These are phyloP conservation scores for Coccyzus lansbergi DNA, from an alignment of 2,797 vertebrate genomes.

Conservation along the genomic window DNA sequence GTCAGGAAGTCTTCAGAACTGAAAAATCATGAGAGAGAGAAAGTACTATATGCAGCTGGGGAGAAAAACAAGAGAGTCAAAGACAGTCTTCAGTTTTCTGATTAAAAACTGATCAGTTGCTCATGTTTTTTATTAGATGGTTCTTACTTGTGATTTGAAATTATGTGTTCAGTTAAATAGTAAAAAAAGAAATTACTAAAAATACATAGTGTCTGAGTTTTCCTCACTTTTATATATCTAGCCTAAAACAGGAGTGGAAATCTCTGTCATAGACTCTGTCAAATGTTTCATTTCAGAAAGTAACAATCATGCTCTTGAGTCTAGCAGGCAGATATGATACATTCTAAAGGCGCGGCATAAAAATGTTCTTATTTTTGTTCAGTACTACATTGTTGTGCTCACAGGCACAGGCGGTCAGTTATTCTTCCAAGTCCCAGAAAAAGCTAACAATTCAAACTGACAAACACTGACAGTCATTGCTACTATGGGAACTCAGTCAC, in stretches of 20 bases:
- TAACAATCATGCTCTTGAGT: background rate
- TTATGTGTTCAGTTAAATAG: background rate
- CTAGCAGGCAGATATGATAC: background rate
- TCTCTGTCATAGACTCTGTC: background rate
- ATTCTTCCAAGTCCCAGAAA: background rate
- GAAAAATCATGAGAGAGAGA: background rate
- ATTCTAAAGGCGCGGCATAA: background rate
- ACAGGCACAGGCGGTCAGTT: background rate
- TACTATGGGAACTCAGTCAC: background rate
- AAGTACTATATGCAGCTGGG: background rate
- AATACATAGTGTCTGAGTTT: background rate
- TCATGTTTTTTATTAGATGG: background rate
- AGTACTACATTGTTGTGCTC: background rate
- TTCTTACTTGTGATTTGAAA: background rate
- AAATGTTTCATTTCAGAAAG: background rate
- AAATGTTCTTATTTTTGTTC: background rate
- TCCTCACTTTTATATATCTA: background rate
- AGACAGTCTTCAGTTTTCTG: background rate
- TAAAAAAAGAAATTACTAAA: background rate
- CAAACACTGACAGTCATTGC: background rate
- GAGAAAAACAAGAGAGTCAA: background rate
- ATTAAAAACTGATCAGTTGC: background rate
- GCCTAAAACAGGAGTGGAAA: background rate
- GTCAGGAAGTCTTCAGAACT: background rate
- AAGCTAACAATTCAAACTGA: background rate